Evolutionary conservation across 2,888 invertebrate species (phyloP).

Genomic region (Clanis bilineata): DNA sequence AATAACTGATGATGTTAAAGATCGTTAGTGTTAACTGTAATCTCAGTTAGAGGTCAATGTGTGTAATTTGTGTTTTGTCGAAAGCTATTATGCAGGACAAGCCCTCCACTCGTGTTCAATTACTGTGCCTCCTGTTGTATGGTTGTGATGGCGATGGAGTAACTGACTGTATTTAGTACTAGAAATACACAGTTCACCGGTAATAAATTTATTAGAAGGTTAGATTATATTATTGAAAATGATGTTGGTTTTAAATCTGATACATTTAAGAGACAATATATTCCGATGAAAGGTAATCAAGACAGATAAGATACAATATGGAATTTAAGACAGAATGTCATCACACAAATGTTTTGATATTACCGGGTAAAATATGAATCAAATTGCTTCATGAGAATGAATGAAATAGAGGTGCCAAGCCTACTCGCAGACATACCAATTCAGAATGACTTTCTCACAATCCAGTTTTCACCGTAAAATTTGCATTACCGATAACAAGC

Average conservation of each 20-base stretch:
- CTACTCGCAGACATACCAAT: neutral
- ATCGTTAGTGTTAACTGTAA: neutral
- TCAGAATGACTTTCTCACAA: slow-evolving; percentile 8
- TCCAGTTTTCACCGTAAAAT: slow-evolving; percentile 12
- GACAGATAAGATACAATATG: no score
- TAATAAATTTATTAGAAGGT: neutral
- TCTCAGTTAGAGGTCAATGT: slow-evolving; percentile 1
- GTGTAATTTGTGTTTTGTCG: neutral
- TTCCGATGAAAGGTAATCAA: no score
- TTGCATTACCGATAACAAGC: slow-evolving; percentile 11
- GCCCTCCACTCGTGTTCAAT: neutral
- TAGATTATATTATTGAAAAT: no score
- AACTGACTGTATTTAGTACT: neutral
- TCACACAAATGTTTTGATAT: neutral
- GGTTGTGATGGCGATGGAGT: neutral
- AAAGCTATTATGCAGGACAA: slow-evolving; percentile 7
- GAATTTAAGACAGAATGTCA: neutral
- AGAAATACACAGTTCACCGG: neutral
- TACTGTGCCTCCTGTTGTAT: neutral
- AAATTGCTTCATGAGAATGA: no score
- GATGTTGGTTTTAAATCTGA: no score
- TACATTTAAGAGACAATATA: no score
- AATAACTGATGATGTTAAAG: neutral
- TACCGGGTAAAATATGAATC: neutral
- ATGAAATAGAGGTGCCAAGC: neutral